A percentile compares a stretch with the other conserved stretches of the same genome.
Conservation (phyloP, 2,888 invertebrate genomes). For the Clusia tigrina region DNA sequence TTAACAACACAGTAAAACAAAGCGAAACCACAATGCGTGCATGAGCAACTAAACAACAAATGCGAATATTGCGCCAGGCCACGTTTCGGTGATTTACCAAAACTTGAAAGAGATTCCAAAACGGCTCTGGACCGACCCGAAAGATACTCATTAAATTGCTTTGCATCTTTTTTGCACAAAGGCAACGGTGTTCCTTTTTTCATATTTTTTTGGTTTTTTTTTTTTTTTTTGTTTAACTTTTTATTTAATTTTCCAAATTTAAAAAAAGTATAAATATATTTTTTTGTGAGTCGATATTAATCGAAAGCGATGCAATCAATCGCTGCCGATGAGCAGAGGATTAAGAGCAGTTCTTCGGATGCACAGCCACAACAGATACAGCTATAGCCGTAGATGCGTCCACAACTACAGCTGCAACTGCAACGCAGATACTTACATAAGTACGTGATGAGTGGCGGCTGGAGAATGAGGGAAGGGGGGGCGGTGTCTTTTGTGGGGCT, state of each 20-base stretch:
- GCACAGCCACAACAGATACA: no score
- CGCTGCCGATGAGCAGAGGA: not conserved
- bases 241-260: no score
- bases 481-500: no score
- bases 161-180: conserved; percentile 6
- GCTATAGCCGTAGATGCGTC: no score
- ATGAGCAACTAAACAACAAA: no score
- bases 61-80: conserved; percentile 5
- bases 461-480: not conserved
- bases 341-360: not conserved
- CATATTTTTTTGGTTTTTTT: no score
- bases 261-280: no score
- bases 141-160: conserved; percentile 1
- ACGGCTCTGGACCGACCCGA: conserved; percentile 18
- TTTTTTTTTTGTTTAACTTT: no score
- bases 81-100: conserved; percentile 25
- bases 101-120: conserved; percentile 24
- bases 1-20: not conserved
- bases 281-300: not conserved
- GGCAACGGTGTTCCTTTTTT: not conserved
- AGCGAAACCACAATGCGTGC: no score
- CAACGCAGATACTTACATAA: not conserved
- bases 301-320: no score
- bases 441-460: not conserved
- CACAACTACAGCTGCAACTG: no score